phyloP scores from a whole-genome alignment of 2,888 invertebrate species.

The Protodeltote pygarga region DNA sequence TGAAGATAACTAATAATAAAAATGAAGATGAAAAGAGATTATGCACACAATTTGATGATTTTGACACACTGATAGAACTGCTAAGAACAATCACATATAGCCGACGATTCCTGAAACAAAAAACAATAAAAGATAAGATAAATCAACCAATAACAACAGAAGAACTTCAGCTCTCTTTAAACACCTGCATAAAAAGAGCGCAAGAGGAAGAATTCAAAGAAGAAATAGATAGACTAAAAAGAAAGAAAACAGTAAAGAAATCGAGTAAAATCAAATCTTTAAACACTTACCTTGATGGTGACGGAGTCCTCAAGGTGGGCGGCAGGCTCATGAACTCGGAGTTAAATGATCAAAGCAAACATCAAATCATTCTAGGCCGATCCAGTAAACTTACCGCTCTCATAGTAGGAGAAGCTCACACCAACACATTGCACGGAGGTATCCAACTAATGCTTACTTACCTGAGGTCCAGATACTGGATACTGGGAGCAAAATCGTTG shows the following conservation, averaged over 20 bases:
- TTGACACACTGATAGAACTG: neutral
- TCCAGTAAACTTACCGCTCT: neutral
- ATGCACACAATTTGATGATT: neutral
- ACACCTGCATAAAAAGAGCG: neutral
- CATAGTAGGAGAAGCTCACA: neutral
- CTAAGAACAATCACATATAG: neutral
- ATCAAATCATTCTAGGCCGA: neutral
- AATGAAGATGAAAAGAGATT: neutral
- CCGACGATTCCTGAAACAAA: slow-evolving; percentile 4
- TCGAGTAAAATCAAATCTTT: neutral
- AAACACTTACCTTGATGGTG: neutral
- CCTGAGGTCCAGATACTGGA: slow-evolving; percentile 3
- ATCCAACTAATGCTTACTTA: slow-evolving; percentile 1
- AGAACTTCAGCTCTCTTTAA: neutral
- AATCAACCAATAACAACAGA: neutral
- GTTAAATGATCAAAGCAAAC: neutral
- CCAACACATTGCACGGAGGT: neutral
- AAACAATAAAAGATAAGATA: neutral
- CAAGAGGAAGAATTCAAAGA: neutral
- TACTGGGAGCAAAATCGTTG: neutral
- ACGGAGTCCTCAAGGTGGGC: slow-evolving; percentile 5
- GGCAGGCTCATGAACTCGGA: neutral
- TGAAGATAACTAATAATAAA: neutral
- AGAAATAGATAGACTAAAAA: neutral
- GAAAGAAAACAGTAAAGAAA: neutral